These are phyloP conservation scores for Eidolon dupreanum DNA, from an alignment of 2,797 vertebrate genomes.

Conservation along the genomic window DNA sequence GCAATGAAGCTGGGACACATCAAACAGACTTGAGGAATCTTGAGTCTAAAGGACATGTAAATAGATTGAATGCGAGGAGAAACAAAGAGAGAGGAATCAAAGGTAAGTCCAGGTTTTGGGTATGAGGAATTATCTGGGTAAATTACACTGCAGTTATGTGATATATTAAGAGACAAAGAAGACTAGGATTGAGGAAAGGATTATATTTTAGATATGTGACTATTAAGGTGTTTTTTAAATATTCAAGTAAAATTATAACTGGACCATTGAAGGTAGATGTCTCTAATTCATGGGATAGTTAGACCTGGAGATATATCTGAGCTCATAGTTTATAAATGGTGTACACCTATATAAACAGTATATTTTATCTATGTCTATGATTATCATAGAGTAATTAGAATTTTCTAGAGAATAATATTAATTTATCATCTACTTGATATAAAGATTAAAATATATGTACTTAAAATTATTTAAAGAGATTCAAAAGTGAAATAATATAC, in stretches of 20 bases:
- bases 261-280: background rate
- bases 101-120: background rate
- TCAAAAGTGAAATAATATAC: background rate
- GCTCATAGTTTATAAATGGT: background rate
- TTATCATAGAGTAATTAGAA: background rate
- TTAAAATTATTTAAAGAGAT: background rate
- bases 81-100: background rate
- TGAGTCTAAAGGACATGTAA: background rate
- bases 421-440: background rate
- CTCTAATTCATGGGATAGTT: background rate
- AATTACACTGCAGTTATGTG: background rate
- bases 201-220: background rate
- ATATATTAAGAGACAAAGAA: background rate
- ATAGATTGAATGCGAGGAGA: background rate
- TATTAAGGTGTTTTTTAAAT: background rate
- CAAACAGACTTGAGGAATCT: background rate
- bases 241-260: background rate
- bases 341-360: background rate
- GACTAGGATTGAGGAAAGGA: background rate
- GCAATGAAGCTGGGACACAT: background rate
- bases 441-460: background rate
- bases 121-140: background rate
- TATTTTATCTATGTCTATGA: background rate
- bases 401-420: background rate
- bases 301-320: background rate